Evolutionary conservation across 2,888 invertebrate genomes (phyloP), one percentile per base, ranked within the genome.

Genomic region (Sepiola atlantica): DNA sequence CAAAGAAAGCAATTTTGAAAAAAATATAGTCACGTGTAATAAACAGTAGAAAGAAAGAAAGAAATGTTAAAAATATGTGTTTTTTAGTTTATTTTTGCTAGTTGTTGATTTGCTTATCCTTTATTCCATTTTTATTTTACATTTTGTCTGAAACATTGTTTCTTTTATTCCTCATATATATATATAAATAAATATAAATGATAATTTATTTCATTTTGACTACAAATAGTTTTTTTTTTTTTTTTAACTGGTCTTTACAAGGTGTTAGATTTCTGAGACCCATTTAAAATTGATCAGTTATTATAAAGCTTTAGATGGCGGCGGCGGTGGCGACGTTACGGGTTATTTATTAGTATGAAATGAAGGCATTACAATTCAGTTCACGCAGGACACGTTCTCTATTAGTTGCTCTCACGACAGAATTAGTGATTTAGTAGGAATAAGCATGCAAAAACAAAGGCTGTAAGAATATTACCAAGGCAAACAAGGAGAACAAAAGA

Each of bases 401-500:
- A n/a, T 77, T 18, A 77, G 18, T 77, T n/a, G n/a, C n/a, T 77
- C 4, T n/a, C 77, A 77, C 32, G 10, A 61, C 24, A 61, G 61
- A 77, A 77, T 77, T 77, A 77, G 77, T 77, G n/a, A n/a, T 77
- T 77, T 77, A n/a, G n/a, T n/a, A 77, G n/a, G 0, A n/a, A 77
- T n/a, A 14, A 77, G n/a, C 77, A 77, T 77, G 77, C 77, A 77
- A 32, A 32, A 77, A 32, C 12, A 77, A n/a, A 77, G 14, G 16
- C 32, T 77, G n/a, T 32, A 77, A 77, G 77, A 77, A 2, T 77
- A 77, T 77, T 77, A 77, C 77, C 12, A 77, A 77, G 77, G 77
- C 77, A 77, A 77, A 77, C n/a, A 77, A 77, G 77, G 32, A 77
- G 77, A n/a, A n/a, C n/a, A 77, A 77, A 77, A 77, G 77, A 77